Evolutionary conservation across 2,113 vertebrate genomes (phyloP).

Genomic region (Suricata suricatta): DNA sequence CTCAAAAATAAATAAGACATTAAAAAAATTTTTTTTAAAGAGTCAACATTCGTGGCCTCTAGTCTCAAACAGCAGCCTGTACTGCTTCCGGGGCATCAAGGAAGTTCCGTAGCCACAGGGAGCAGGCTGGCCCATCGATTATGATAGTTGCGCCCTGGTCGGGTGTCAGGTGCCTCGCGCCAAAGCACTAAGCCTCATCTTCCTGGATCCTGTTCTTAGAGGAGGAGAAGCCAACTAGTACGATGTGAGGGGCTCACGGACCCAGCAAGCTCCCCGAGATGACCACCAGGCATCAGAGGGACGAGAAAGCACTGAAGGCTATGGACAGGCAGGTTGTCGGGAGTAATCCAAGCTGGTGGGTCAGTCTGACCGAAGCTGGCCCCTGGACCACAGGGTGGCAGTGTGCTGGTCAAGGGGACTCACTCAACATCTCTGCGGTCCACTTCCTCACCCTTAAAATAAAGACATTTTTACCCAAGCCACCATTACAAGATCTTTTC

Average conservation of each 20-base stretch:
- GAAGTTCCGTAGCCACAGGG: background rate
- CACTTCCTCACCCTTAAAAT: background rate
- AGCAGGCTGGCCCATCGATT: background rate
- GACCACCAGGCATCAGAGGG: background rate
- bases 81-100: background rate
- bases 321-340: background rate
- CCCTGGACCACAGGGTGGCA: background rate
- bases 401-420: background rate
- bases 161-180: background rate
- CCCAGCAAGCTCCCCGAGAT: background rate
- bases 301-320: background rate
- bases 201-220: background rate
- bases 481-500: background rate
- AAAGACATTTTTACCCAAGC: background rate
- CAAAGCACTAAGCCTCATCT: background rate
- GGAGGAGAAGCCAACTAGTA: background rate
- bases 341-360: background rate
- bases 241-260: background rate
- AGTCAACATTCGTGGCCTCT: background rate
- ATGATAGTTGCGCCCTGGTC: background rate
- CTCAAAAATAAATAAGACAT: too few relatives aligned
- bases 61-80: background rate
- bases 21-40: too few relatives aligned
- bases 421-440: background rate
- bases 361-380: background rate